Evolutionary conservation across 2,797 vertebrate species (phyloP).

Genomic region (Anableps anableps): DNA sequence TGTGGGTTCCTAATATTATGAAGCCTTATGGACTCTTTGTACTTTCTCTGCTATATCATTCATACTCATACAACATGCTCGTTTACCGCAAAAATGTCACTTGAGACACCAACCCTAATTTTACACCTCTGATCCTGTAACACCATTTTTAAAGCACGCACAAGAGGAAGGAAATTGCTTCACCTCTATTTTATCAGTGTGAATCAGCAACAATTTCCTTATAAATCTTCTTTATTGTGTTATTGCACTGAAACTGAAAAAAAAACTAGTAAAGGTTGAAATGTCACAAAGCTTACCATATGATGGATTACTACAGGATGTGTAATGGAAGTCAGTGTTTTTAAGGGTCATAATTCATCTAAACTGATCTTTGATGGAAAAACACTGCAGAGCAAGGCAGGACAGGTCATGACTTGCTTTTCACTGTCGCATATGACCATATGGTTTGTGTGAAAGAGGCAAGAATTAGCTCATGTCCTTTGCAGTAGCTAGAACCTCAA

Average conservation of each 20-base stretch:
- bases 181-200: background rate
- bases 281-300: background rate
- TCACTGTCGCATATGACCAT: conserved; percentile 6
- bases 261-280: background rate
- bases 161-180: background rate
- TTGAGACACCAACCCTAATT: background rate
- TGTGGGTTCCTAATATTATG: background rate
- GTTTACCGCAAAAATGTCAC: background rate
- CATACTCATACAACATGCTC: background rate
- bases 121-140: conserved; percentile 1
- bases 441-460: conserved; percentile 1
- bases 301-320: background rate
- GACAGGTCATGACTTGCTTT: background rate
- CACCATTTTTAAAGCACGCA: background rate
- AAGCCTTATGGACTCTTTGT: background rate
- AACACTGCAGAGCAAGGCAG: conserved; percentile 2
- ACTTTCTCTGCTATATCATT: background rate
- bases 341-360: background rate
- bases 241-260: background rate
- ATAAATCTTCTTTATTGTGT: background rate
- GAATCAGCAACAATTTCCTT: background rate
- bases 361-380: conserved; percentile 8
- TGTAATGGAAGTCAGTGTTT: conserved; percentile 1
- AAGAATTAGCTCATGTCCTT: background rate
- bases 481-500: background rate